Evolutionary conservation across 1,140 invertebrate genomes (phyloP), one percentile per base, ranked within the genome.

Genomic region (Trissolcus basalis): DNA sequence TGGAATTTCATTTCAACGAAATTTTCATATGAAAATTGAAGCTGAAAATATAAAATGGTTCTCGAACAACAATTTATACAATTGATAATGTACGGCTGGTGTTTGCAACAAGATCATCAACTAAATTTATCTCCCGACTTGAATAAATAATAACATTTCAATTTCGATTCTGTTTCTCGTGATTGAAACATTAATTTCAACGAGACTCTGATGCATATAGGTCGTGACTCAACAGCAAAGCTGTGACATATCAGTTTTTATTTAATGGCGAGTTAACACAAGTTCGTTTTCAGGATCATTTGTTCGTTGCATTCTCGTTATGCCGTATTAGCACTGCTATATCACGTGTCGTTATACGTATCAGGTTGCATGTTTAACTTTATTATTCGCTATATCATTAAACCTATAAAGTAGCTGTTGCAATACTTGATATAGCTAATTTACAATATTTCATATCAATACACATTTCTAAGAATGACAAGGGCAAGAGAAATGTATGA

Each of bases 271-370:
- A 61, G 56, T 56, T 67, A 67, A 74, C 51, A 61, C 44, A 44
- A 61, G 56, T 74, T 61, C 67, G 56, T 61, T 67, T 65, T 61
- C 61, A 56, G 19, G 63, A 67, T 67, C 61, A 74, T 74, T 74
- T 67, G 67, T 61, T 74, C 47, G 45, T 61, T 60, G 50, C 70
- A 67, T 73, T 73, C 56, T 67, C 59, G 58, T 45, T 67, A 64
- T 55, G 63, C 64, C 58, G 45, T 51, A 72, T 65, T 65, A 72
- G 48, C 48, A 60, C 54, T 5, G 45, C 54, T 59, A 39, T 72
- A 65, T 72, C 60, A 72, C 59, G 63, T 73, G 44, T 73, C 70
- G 60, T 56, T 47, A 27, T 6, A 19, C 44, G 44, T 65, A 73
- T 73, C 70, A 65, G 70, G 44, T 73, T 51, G 48, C 70, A 60